These are phyloP conservation scores for Drosophila cognata DNA, from an alignment of 2,888 invertebrate species.

Conservation along the genomic window DNA sequence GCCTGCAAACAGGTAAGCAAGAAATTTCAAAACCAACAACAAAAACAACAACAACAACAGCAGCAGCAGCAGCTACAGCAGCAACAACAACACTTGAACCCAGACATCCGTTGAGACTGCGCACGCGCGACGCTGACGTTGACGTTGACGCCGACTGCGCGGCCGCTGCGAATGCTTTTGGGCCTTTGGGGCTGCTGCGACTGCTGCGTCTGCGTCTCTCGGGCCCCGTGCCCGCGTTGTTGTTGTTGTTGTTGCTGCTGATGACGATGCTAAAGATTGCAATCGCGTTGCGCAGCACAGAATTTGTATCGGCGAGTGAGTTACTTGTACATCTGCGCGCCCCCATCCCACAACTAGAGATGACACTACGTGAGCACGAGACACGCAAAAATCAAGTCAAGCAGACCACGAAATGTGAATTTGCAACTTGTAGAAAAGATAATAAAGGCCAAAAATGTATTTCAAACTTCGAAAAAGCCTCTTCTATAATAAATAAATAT, in stretches of 20 bases:
- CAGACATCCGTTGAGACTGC: conserved; percentile 77
- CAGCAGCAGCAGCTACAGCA: conserved; percentile 27
- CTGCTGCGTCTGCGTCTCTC: conserved; percentile 22
- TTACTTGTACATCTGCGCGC: conserved; percentile 69
- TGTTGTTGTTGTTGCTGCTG: conserved; percentile 47
- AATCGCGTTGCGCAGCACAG: conserved; percentile 77
- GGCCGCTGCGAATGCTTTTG: conserved; percentile 38
- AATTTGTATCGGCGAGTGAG: conserved; percentile 76
- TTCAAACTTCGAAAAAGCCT: background rate
- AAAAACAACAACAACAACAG: conserved; percentile 36
- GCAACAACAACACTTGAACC: conserved; percentile 49
- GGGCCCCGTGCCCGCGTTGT: conserved; percentile 70
- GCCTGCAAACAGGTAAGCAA: conserved; percentile 74
- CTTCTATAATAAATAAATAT: background rate
- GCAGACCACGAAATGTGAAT: background rate
- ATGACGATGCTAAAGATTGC: conserved; percentile 81
- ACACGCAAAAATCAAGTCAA: background rate
- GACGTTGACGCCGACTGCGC: conserved; percentile 22
- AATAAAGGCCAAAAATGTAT: background rate
- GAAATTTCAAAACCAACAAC: conserved; percentile 48
- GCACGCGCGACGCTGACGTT: conserved; percentile 78
- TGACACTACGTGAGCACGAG: conserved; percentile 34
- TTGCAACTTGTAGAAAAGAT: background rate
- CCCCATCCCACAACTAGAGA: conserved; percentile 33
- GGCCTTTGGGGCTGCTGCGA: conserved; percentile 43